Evolutionary conservation across 2,797 vertebrate species (phyloP), one percentile per base, ranked within the genome.

Genomic region (Epinephelus awoara): DNA sequence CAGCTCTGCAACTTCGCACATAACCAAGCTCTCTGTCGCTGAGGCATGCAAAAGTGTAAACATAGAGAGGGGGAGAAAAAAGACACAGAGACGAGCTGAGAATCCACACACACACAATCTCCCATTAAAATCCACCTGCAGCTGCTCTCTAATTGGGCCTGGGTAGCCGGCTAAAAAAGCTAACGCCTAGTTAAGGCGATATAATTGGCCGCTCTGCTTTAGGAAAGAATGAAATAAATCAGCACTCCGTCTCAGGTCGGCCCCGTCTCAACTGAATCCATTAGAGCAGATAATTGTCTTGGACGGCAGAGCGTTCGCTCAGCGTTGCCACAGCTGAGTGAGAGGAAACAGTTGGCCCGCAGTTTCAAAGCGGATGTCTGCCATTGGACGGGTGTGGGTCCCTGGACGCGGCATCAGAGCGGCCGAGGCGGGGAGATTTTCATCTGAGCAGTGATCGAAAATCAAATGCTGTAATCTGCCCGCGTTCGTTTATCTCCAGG

Each of bases 151-250:
- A 94, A 94, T 94, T 94, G 93, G 91, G 90, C 87, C 84, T 61
- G 74, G 88, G 85, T 83, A 89, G 89, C 83, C 67, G 58, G 80
- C 85, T 83, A 87, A 93, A 88, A 92, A 82, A 90, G 85, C 92
- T 90, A 90, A 92, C 89, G 83, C 90, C 91, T 89, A 90, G 92
- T 93, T 93, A 93, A 91, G 88, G 89, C 85, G 55, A 90, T 91
- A 89, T 95, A 94, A 94, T 94, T 93, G 93, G 85, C 87, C 67
- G 77, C 91, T 89, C 87, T 80, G 92, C 92, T 94, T 91, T 86
- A 85, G 89, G 88, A 92, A 88, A 93, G 91, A 92, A 93, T 90
- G 84, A 91, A 93, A 94, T 90, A 88, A 93, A 92, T 91, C 88
- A 90, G 84, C 77, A 70, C 86, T 87, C 72, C 76, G 75, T 93